Evolutionary conservation across 2,113 vertebrate genomes (phyloP).

Genomic region (Ageneiosus marmoratus): DNA sequence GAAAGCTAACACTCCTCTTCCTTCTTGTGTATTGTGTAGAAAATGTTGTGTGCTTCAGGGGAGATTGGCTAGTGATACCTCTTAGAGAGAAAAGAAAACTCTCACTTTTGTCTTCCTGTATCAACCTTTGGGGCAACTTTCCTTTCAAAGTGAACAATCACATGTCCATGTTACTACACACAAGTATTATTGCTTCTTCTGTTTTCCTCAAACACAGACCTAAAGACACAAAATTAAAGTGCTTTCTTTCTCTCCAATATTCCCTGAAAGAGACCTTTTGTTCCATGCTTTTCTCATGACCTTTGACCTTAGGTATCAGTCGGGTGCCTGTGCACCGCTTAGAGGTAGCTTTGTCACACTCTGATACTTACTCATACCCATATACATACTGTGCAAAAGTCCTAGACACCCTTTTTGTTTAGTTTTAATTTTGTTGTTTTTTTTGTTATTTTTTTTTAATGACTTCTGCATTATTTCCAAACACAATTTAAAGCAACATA

Average conservation of each 20-base stretch:
- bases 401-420: too few relatives aligned
- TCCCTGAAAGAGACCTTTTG: slow-evolving; percentile 46
- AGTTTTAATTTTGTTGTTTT: too few relatives aligned
- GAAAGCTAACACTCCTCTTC: not conserved
- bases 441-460: too few relatives aligned
- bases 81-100: slow-evolving; percentile 15
- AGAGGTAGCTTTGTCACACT: slow-evolving; percentile 29
- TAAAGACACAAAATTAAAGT: too few relatives aligned
- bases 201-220: slow-evolving; percentile 7
- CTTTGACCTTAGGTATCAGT: slow-evolving; percentile 45
- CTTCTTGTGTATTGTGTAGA: not conserved
- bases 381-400: too few relatives aligned
- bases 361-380: slow-evolving; percentile 10
- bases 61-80: slow-evolving; percentile 36
- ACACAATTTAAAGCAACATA: too few relatives aligned
- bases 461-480: too few relatives aligned
- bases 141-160: slow-evolving; percentile 22
- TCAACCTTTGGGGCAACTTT: slow-evolving; percentile 36
- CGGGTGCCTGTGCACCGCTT: slow-evolving; percentile 40
- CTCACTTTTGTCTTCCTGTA: slow-evolving; percentile 29
- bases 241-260: slow-evolving; percentile 8
- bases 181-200: slow-evolving; percentile 13
- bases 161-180: slow-evolving; percentile 20
- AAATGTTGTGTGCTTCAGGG: slow-evolving; percentile 22
- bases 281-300: slow-evolving; percentile 52